A percentile compares a stretch with the other conserved stretches of the same genome.
These are phyloP conservation scores for Noctua fimbriata DNA, from an alignment of 2,888 invertebrate species.

Conservation along the genomic window DNA sequence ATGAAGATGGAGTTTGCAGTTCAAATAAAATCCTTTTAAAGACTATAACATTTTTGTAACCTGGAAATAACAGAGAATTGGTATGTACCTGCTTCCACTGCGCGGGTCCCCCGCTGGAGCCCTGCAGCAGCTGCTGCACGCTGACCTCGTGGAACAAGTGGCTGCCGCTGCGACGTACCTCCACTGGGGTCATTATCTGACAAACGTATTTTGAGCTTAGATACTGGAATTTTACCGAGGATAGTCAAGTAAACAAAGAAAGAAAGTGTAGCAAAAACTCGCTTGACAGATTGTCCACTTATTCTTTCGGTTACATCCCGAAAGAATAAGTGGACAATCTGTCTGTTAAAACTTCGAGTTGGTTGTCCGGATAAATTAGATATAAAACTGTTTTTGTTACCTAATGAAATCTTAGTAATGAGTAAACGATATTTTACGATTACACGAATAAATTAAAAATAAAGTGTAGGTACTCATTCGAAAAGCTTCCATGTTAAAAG, in stretches of 20 bases:
- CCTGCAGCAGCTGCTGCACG: conserved; percentile 88
- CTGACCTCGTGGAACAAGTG: conserved; percentile 92
- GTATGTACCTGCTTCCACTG: conserved; percentile 86
- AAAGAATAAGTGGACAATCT: no score
- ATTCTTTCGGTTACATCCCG: neutral
- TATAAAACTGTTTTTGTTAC: neutral
- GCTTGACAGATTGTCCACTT: neutral
- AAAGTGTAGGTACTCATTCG: neutral
- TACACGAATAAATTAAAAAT: neutral
- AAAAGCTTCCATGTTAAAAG: no score
- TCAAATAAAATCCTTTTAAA: neutral
- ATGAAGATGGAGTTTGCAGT: no score
- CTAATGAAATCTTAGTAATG: no score
- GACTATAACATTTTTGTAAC: neutral
- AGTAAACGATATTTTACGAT: no score
- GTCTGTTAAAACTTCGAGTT: neutral
- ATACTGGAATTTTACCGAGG: neutral
- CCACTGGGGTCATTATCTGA: conserved; percentile 92
- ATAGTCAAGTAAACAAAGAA: neutral
- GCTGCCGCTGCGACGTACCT: conserved; percentile 91
- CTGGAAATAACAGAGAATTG: neutral
- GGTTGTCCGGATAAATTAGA: neutral
- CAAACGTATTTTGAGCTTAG: neutral
- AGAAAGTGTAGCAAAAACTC: neutral
- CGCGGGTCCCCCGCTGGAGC: conserved; percentile 86